Base-by-base conservation (phyloP, 2,888 invertebrate species). In the Epinotia nisella region DNA sequence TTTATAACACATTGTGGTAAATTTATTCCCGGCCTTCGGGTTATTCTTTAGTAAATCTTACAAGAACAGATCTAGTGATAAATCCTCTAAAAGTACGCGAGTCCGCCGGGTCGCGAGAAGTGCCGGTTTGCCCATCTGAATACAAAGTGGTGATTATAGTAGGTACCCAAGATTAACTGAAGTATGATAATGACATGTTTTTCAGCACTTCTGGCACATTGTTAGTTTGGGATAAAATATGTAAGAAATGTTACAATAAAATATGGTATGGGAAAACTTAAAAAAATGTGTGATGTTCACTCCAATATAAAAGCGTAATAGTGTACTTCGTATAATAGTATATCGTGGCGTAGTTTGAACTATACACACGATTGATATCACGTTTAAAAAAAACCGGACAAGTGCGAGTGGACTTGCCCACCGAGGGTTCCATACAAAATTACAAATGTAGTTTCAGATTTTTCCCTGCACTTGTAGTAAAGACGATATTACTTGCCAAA, bases 121-220 rank as follows among this genome's bases (percentile, higher is more conserved):
- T 58, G 72, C n/a, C 56, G 24, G 55, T 68, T 39, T 60, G 71
- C 67, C 56, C 7, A 53, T 35, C 68, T 51, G 73, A 62, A 73
- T 73, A 73, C 61, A 73, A 73, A 73, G 62, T 59, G 68, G 58
- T 29, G 64, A 69, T 73, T 73, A 72, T 60, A 51, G 56, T 64
- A n/a, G n/a, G n/a, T n/a, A 41, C 7, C 64, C 51, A n/a, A 56
- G 61, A 58, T 71, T 72, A 72, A 49, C 72, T 56, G 55, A 61
- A 69, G 68, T 21, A 19, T 58, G 62, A 62, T 64, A 64, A 64
- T 69, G 62, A 64, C 68, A 17, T 55, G 61, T 66, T 39, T 64
- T 21, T 71, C 41, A 7, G 19, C 29, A 15, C 11, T 41, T 7
- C 49, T 0, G n/a, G 49, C 7, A 49, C 45, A 49, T 49, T 49